phyloP scores from a whole-genome alignment of 2,888 invertebrate genomes.

The Drosophila demipolita region DNA sequence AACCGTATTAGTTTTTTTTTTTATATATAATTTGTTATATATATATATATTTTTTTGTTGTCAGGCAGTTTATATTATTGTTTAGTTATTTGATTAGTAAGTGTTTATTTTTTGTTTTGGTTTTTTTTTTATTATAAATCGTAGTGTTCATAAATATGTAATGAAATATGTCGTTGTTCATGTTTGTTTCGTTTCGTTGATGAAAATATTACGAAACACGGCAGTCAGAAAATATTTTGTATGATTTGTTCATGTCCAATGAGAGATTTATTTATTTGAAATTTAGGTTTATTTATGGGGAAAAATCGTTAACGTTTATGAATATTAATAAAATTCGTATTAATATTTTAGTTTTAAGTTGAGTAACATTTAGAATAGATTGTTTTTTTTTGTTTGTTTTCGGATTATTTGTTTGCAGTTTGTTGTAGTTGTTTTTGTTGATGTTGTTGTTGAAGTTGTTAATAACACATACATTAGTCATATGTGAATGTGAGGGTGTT shows the following conservation, averaged over 20 bases:
- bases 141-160: conserved; percentile 7
- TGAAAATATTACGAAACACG: conserved; percentile 27
- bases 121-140: background rate
- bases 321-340: conserved; percentile 24
- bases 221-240: conserved; percentile 15
- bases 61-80: conserved; percentile 35
- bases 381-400: conserved; percentile 14
- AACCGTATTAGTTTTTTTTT: conserved; percentile 36
- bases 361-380: conserved; percentile 9
- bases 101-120: background rate
- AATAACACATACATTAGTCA: conserved; percentile 31
- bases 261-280: conserved; percentile 24
- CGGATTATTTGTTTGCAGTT: conserved; percentile 8
- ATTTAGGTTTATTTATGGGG: conserved; percentile 36
- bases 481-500: conserved; percentile 24
- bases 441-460: conserved; percentile 21
- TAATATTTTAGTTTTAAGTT: conserved; percentile 17
- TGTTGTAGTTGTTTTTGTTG: conserved; percentile 7
- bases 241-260: conserved; percentile 26
- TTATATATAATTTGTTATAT: conserved; percentile 1
- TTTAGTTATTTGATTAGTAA: conserved; percentile 35
- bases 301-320: conserved; percentile 25
- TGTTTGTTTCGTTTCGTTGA: conserved; percentile 23
- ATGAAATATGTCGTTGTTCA: conserved; percentile 25
- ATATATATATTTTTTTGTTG: conserved; percentile 17